Conservation (phyloP, 2,113 vertebrate genomes). For the Bostrychus sinensis region DNA sequence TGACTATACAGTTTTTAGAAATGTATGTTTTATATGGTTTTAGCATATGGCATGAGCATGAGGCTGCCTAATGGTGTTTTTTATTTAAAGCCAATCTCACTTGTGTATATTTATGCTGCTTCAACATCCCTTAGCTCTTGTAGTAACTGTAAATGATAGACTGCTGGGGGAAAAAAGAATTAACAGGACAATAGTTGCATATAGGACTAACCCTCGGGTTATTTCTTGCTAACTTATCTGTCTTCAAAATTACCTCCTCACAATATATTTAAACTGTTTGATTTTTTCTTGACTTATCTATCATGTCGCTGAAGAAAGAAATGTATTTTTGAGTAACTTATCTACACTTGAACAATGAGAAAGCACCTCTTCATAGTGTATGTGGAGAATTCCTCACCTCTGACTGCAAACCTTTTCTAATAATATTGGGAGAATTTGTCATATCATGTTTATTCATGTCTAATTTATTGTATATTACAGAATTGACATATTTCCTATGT, state of each 20-base stretch:
- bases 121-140: neutral
- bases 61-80: conserved; percentile 22
- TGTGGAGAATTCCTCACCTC: conserved; percentile 25
- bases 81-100: conserved; percentile 18
- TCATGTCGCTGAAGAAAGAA: conserved; percentile 1
- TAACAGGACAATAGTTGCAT: neutral
- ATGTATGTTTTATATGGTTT: conserved; percentile 19
- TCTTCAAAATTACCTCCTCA: conserved; percentile 28
- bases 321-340: conserved; percentile 26
- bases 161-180: neutral
- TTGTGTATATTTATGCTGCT: conserved; percentile 23
- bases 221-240: conserved; percentile 4
- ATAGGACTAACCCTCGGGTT: neutral
- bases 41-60: conserved; percentile 60
- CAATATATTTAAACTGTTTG: conserved; percentile 3
- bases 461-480: neutral
- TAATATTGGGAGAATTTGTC: conserved; percentile 37
- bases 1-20: conserved; percentile 2
- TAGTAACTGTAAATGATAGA: neutral
- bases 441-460: conserved; percentile 2
- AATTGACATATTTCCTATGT: conserved; percentile 68
- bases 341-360: conserved; percentile 37
- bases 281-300: conserved; percentile 4
- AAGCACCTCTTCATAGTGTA: conserved; percentile 16
- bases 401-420: conserved; percentile 40